phyloP scores from a whole-genome alignment of 2,797 vertebrate genomes.

The Cheirogaleus major region DNA sequence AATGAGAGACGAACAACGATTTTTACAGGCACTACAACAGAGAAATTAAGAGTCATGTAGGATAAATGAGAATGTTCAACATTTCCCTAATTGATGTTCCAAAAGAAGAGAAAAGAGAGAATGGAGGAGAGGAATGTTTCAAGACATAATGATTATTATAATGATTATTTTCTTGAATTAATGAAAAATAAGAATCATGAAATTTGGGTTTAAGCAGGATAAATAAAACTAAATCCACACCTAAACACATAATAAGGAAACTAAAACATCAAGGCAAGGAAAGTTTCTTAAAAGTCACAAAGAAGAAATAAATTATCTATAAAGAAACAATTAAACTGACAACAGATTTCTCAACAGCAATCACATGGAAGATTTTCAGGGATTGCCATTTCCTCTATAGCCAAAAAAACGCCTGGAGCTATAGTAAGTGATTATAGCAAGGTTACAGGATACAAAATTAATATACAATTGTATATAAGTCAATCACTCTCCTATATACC shows the following conservation, averaged over 20 bases:
- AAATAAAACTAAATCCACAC: conserved; percentile 14
- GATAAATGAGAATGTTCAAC: not conserved
- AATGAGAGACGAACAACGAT: not conserved
- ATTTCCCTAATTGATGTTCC: not conserved
- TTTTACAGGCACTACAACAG: not conserved
- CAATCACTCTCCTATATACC: not conserved
- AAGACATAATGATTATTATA: not conserved
- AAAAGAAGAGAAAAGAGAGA: not conserved
- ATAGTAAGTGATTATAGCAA: not conserved
- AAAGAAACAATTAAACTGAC: not conserved
- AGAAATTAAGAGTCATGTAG: not conserved
- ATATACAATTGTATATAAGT: not conserved
- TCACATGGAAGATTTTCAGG: not conserved
- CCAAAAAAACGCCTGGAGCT: not conserved
- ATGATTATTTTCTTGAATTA: not conserved
- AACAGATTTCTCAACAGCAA: not conserved
- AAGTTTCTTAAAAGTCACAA: not conserved
- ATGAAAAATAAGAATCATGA: not conserved
- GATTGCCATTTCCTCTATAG: not conserved
- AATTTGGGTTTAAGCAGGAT: not conserved
- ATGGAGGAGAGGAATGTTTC: not conserved
- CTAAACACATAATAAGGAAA: not conserved
- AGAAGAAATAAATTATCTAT: not conserved
- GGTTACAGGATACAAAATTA: not conserved
- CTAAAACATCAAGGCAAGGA: not conserved